Evolutionary conservation across 2,888 invertebrate species (phyloP), one percentile per base, ranked within the genome.

Genomic region (Agrochola lota): DNA sequence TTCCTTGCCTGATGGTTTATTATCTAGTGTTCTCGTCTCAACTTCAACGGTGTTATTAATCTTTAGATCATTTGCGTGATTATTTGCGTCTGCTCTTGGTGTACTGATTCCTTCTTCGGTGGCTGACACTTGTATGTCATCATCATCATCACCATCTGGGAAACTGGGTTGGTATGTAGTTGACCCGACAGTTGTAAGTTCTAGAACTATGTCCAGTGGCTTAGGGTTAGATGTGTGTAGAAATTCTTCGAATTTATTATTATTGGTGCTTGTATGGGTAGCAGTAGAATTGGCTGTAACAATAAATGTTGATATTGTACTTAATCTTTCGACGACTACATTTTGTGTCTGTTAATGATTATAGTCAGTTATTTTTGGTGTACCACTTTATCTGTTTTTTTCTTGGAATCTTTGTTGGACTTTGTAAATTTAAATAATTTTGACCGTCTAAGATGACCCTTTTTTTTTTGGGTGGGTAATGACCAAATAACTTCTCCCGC

Each of bases 81-180:
- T 6, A n/a, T 20, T 62, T 11, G 8, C 17, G 8, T 57, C 8
- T 0, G 11, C 4, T 55, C 12, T 35, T 8, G 3, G 12, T 20
- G 52, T 46, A 11, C 17, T 40, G 0, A 64, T 60, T n/a, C 52
- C 17, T 15, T n/a, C 40, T 15, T 72, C 49, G n/a, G n/a, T 69
- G 23, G 1, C 12, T 3, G 23, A 17, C 0, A n/a, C 1, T 23
- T 52, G 7, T 23, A 26, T 60, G 0, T 77, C 68, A 0, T 71
- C 81, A 9, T 15, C 40, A 1, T 66, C 6, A 3, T 49, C 64
- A 8, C 69, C 60, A 23, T 74, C n/a, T 40, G 71, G 35, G 5
- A 83, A 72, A 20, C 57, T 71, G 23, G 82, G 70, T 20, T 8
- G 12, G 8, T 73, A 77, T 2, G 4, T 15, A 9, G 12, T 46